Base-by-base conservation (phyloP, 1,140 invertebrate genomes). In the Colletes latitarsis region DNA sequence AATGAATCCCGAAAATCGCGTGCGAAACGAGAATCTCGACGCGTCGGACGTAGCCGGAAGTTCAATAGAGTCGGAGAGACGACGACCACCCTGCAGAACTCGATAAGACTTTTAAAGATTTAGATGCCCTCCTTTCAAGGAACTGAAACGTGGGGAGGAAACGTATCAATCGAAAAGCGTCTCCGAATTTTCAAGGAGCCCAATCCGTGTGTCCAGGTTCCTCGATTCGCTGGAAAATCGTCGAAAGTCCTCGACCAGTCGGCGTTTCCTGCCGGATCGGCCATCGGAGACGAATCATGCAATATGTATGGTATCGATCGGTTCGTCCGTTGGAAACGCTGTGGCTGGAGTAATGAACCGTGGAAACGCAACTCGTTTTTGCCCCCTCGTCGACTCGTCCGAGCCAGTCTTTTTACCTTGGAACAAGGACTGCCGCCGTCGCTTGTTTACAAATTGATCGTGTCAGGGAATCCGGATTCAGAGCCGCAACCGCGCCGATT, bases 401-500 rank as follows among this genome's bases (percentile, higher is more conserved):
- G 67, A 83, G 82, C 64, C 77, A 71, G 60, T 53, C 79, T 88
- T 90, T 90, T 89, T 86, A 49, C 55, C 21, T 43, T 4, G 17
- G 4, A 49, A 52, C 73, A 70, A 53, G 52, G 60, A 82, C 79
- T 73, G 69, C 67, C 63, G 72, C 43, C 83, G 80, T 77, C 81
- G 81, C 71, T 82, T 70, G 62, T 85, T 84, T 86, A 90, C 89
- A 89, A 90, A 90, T 90, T 88, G 89, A 88, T 84, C 80, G 71
- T 58, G 57, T 60, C 82, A 71, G 69, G 41, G 60, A 70, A 77
- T 67, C 82, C 15, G 58, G 63, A 75, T 58, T 57, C 64, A 15
- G 53, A 63, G 15, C 43, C 21, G 53, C 62, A 30, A 58, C n/a
- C 66, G 49, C 57, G 55, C 58, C 86, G 77, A 81, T 77, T 84